phyloP scores from a whole-genome alignment of 2,888 invertebrate species.

The Drosophila rubida region DNA sequence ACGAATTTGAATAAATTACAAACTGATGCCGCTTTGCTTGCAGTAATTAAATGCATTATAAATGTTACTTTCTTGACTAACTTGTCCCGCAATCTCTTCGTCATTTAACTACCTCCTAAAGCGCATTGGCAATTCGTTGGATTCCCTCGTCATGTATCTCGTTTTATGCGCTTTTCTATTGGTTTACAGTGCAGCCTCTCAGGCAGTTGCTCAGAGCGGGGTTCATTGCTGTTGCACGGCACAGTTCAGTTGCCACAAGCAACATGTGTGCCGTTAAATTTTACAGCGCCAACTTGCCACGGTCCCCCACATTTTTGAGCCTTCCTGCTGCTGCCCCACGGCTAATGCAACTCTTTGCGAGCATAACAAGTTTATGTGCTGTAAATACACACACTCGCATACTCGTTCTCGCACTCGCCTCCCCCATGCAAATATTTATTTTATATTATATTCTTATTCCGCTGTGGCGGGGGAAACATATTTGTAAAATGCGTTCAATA shows the following conservation, averaged over 20 bases:
- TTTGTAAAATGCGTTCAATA: slow-evolving; percentile 28
- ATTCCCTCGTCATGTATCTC: not conserved
- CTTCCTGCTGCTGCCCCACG: not conserved
- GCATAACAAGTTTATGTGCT: slow-evolving; percentile 65
- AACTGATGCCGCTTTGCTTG: too few species aligned
- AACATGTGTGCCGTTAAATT: slow-evolving; percentile 73
- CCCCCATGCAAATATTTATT: slow-evolving; percentile 11
- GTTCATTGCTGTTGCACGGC: not conserved
- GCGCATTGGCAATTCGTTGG: slow-evolving; percentile 19
- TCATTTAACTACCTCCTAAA: not conserved
- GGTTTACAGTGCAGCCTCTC: slow-evolving; percentile 14
- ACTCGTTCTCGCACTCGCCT: slow-evolving; percentile 28
- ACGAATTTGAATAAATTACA: too few species aligned
- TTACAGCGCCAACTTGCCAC: slow-evolving; percentile 41
- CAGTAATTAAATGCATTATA: too few species aligned
- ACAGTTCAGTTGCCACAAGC: slow-evolving; percentile 37
- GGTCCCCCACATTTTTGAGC: not conserved
- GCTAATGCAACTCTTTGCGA: slow-evolving; percentile 41
- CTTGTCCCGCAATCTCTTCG: too few species aligned
- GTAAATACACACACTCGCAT: slow-evolving; percentile 44
- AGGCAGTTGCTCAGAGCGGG: slow-evolving; percentile 5
- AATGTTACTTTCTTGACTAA: too few species aligned
- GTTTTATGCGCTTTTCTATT: slow-evolving; percentile 32
- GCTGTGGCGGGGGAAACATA: not conserved
- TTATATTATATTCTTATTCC: slow-evolving; percentile 4